Percentiles rank a stretch among this genome's conserved stretches.
Evolutionary conservation across 1,140 invertebrate genomes (phyloP).

Genomic region (Drosophila busckii): DNA sequence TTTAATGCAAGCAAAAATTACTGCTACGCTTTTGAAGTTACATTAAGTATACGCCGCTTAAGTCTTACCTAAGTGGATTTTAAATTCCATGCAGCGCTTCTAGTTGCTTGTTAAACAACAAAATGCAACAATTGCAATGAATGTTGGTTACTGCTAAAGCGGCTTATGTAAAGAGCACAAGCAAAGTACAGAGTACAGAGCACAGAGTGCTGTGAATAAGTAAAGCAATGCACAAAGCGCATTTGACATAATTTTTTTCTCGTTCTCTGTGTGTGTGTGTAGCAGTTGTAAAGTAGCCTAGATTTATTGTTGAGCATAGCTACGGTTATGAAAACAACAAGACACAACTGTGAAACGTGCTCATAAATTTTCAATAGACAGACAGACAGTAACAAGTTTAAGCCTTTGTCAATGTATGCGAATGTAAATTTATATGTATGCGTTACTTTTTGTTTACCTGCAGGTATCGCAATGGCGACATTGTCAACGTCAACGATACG

Average conservation of each 20-base stretch:
- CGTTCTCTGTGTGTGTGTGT: constrained; percentile 13
- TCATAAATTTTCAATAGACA: constrained; percentile 51
- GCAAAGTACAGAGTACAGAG: not conserved
- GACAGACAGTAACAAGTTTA: not conserved
- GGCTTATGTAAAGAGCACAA: constrained; percentile 1
- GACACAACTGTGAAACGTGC: constrained; percentile 45
- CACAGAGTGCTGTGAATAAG: constrained; percentile 29
- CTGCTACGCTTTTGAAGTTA: constrained; percentile 2
- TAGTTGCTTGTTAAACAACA: constrained; percentile 27
- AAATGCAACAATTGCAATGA: constrained; percentile 38
- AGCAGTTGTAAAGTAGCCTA: constrained; percentile 23
- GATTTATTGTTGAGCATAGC: constrained; percentile 29
- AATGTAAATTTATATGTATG: too few species aligned
- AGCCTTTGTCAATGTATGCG: too few species aligned
- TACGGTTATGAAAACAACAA: constrained; percentile 50
- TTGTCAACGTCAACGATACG: constrained; percentile 83
- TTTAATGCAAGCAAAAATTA: not conserved
- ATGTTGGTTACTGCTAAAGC: constrained; percentile 17
- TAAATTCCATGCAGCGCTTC: not conserved
- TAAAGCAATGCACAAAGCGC: constrained; percentile 32
- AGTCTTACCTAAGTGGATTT: constrained; percentile 40
- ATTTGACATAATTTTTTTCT: constrained; percentile 50
- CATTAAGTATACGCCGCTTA: constrained; percentile 18
- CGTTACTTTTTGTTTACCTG: constrained; percentile 45
- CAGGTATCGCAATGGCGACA: constrained; percentile 87